A percentile compares a stretch with the other conserved stretches of the same genome.
Conservation (phyloP, 1,140 invertebrate species). For the Chrysopa pallens region DNA sequence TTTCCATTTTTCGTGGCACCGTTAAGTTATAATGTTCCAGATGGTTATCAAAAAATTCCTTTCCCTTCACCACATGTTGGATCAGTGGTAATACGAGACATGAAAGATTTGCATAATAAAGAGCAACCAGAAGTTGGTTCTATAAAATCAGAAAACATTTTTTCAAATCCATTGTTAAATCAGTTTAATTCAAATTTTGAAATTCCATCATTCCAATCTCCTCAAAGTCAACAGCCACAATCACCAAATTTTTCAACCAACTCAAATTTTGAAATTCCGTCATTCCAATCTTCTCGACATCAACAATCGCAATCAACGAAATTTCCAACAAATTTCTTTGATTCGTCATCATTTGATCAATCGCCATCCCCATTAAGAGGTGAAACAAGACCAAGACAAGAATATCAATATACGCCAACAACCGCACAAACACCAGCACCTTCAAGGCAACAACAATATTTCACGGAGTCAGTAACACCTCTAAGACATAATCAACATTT, state of each 20-base stretch:
- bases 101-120: background rate
- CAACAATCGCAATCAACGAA: background rate
- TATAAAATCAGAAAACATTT: background rate
- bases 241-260: too few relatives aligned
- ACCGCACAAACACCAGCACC: background rate
- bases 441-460: too few relatives aligned
- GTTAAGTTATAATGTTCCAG: slow-evolving; percentile 58
- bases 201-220: too few relatives aligned
- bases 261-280: too few relatives aligned
- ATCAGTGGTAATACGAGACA: slow-evolving; percentile 46
- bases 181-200: background rate
- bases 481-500: slow-evolving; percentile 4
- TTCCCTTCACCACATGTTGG: slow-evolving; percentile 70
- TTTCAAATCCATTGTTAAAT: slow-evolving; percentile 2
- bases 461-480: background rate
- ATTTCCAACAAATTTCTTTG: too few relatives aligned
- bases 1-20: slow-evolving; percentile 71
- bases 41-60: slow-evolving; percentile 64
- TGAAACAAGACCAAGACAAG: slow-evolving; percentile 1
- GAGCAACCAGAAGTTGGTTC: background rate
- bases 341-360: slow-evolving; percentile 2
- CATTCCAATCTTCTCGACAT: too few relatives aligned
- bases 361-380: slow-evolving; percentile 3
- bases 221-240: too few relatives aligned
- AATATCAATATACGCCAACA: background rate